Evolutionary conservation across 2,113 vertebrate species (phyloP), one percentile per base, ranked within the genome.

Genomic region (Ceuthmochares aereus): DNA sequence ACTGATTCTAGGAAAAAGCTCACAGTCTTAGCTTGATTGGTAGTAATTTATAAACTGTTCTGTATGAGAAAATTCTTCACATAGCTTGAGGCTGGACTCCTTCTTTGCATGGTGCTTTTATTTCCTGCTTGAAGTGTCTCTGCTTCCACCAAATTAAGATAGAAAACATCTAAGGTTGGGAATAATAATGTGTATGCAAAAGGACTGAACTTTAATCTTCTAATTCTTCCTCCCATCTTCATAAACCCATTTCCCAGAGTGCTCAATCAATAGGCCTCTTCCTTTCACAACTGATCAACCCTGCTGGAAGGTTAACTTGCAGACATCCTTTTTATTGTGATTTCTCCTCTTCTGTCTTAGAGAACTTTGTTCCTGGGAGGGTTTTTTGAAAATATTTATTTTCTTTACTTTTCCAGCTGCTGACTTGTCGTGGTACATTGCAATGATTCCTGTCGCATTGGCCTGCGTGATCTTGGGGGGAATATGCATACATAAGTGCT

Each of bases 401-500:
- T 68, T 97, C 26, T 97, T 83, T 89, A 74, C 93, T 95, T 94
- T 95, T 74, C 52, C 97, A 99, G 98, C 97, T 37, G 40, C 83
- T 3, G 68, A 90, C 12, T 95, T 97, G 84, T 96, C 98, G 62
- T 98, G 98, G 98, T 90, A 95, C 56, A 22, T 97, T 42, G 94
- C 95, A 5, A 42, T 92, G 90, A 93, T 97, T 59, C 98, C 98
- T 1, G 4, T 97, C 8, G 56, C 27, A 0, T 56, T 98, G 74
- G 86, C 96, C 73, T 70, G 97, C 12, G n/a, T 98, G 80, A 90
- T 97, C 7, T 5, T 98, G 55, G 94, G 36, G 17, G 97, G 91
- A 37, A 90, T 99, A 58, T 98, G 75, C 73, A 77, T 96, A 34
- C 96, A 90, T 89, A 97, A 95, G 91, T 52, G 95, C 43, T 97